Base-by-base conservation (phyloP, 2,113 vertebrate species). In the Callionymus lyra region DNA sequence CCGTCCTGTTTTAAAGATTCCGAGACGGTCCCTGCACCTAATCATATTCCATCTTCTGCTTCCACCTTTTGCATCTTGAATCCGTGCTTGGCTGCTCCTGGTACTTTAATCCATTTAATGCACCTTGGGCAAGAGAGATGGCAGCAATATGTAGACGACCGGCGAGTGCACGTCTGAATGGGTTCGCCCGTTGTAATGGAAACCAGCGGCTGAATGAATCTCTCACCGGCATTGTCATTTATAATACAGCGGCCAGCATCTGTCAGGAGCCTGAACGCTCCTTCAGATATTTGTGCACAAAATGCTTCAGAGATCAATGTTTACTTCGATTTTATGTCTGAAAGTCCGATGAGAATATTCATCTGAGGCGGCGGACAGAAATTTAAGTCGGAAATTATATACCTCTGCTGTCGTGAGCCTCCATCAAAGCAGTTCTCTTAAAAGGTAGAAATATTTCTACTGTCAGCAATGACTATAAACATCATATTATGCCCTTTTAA, bases 81-180 rank as follows among this genome's bases (percentile, higher is more conserved):
- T 72, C 56, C 53, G 56, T 62, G 55, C 65, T 66, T 75, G 70
- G 62, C 63, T 77, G 70, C 77, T 65, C 52, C 62, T 42, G 41
- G 47, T 47, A 53, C 56, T 76, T 76, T 76, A 75, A 78, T 81
- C 74, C 65, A 70, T 74, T 74, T 68, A 80, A 78, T 76, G 68
- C 65, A 68, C 57, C 44, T 50, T 65, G 55, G 52, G 65, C 63
- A 56, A 50, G 65, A 48, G 68, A 74, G 27, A 56, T 34, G 15
- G 51, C 38, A 52, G 52, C 56, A 63, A 61, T 53, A 65, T 44
- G 56, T n/a, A 54, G 51, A 53, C 18, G 46, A 32, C 56, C 48
- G 50, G 44, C 46, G 45, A 37, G 58, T 42, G 62, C 49, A 44
- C 52, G 57, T 72, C 47, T 47, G 46, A 71, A 63, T 52, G 49